phyloP scores from a whole-genome alignment of 2,113 vertebrate species.

The Xyrauchen texanus region DNA sequence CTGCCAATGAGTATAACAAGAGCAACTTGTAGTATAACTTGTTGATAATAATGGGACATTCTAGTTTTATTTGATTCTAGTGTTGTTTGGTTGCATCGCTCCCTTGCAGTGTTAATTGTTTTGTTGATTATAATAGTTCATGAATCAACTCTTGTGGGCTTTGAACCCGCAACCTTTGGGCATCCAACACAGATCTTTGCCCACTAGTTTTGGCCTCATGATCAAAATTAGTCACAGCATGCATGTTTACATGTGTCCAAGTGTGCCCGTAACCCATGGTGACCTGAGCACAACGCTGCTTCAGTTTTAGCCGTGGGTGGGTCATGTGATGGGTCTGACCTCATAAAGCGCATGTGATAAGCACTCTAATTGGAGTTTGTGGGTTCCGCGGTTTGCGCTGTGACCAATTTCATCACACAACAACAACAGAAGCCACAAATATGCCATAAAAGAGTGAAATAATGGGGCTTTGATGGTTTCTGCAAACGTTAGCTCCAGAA shows the following conservation, averaged over 20 bases:
- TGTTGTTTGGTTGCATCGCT: too few species aligned
- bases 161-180: too few species aligned
- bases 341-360: background rate
- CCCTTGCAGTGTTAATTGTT: too few species aligned
- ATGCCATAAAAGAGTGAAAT: conserved; percentile 22
- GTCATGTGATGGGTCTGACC: too few species aligned
- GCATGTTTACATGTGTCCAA: background rate
- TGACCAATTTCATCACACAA: conserved; percentile 11
- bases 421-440: conserved; percentile 16
- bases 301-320: background rate
- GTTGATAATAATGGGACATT: too few species aligned
- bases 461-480: background rate
- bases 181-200: too few species aligned
- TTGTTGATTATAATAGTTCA: too few species aligned
- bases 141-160: too few species aligned
- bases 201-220: background rate
- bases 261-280: background rate
- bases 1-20: too few species aligned
- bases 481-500: background rate
- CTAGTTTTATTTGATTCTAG: too few species aligned
- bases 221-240: background rate
- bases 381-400: conserved; percentile 20
- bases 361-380: conserved; percentile 13
- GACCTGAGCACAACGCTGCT: conserved; percentile 5
- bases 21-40: too few species aligned